Percentiles rank a stretch among this genome's conserved stretches.
Conservation (phyloP, 2,888 invertebrate species). For the Drosophila quinaria region DNA sequence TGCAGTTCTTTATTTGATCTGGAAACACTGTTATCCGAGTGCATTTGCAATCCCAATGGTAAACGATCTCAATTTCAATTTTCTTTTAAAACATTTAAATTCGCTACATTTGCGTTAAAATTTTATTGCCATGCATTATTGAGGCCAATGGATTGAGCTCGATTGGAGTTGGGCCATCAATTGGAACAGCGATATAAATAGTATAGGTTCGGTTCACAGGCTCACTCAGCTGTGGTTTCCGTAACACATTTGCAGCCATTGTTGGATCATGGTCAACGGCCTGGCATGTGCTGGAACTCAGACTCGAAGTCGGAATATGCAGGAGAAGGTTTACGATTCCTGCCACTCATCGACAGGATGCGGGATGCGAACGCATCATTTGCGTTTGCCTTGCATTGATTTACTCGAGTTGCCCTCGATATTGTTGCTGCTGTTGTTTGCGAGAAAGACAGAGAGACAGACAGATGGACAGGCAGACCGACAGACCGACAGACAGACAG, state of each 20-base stretch:
- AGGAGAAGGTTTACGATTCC: slow-evolving; percentile 51
- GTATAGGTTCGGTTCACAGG: slow-evolving; percentile 11
- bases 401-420: slow-evolving; percentile 28
- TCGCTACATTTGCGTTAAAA: slow-evolving; percentile 72
- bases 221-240: slow-evolving; percentile 77
- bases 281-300: slow-evolving; percentile 28
- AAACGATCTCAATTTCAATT: slow-evolving; percentile 55
- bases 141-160: slow-evolving; percentile 39
- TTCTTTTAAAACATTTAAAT: slow-evolving; percentile 48
- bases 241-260: slow-evolving; percentile 68
- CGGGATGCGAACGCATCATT: slow-evolving; percentile 67
- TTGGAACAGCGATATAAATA: slow-evolving; percentile 39
- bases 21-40: slow-evolving; percentile 1
- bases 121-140: slow-evolving; percentile 71
- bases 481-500: slow-evolving; percentile 21
- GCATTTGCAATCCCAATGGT: not conserved
- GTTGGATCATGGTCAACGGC: slow-evolving; percentile 42
- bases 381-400: slow-evolving; percentile 42
- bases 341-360: slow-evolving; percentile 61
- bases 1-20: not conserved
- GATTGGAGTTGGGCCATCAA: slow-evolving; percentile 33
- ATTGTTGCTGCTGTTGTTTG: slow-evolving; percentile 17
- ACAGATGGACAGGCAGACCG: slow-evolving; percentile 10
- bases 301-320: slow-evolving; percentile 11
- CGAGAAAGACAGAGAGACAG: slow-evolving; percentile 21